phyloP scores from a whole-genome alignment of 2,797 vertebrate genomes.

The Acipenser oxyrinchus region DNA sequence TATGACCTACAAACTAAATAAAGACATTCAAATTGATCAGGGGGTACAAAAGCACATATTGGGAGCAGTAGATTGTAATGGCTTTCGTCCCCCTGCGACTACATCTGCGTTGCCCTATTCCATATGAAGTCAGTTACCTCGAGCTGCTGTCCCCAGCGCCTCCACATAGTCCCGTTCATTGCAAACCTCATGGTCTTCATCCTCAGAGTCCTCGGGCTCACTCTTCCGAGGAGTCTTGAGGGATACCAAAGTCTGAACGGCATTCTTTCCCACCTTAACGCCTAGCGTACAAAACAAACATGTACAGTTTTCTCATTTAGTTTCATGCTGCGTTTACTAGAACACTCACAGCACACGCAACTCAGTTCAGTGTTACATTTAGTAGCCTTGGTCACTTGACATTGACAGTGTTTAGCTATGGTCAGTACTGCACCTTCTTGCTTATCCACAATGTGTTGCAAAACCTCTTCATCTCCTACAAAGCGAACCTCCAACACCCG shows the following conservation, averaged over 20 bases:
- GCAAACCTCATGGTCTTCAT: slow-evolving; percentile 49
- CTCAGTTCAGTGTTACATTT: too few species aligned
- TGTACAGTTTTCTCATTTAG: too few species aligned
- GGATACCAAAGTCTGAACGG: slow-evolving; percentile 54
- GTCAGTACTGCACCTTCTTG: slow-evolving; percentile 52
- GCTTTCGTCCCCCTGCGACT: too few species aligned
- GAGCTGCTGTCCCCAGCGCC: slow-evolving; percentile 57
- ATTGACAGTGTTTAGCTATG: too few species aligned
- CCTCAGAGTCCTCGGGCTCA: slow-evolving; percentile 32
- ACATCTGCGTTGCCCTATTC: too few species aligned
- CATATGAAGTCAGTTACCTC: slow-evolving; percentile 50
- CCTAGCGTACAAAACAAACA: slow-evolving; percentile 38
- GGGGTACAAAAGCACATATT: too few species aligned
- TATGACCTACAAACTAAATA: too few species aligned
- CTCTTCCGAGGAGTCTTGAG: slow-evolving; percentile 58
- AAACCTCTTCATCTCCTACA: slow-evolving; percentile 77
- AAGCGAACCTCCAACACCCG: slow-evolving; percentile 68
- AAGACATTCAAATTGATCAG: too few species aligned
- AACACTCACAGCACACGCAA: too few species aligned
- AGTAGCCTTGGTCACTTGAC: too few species aligned
- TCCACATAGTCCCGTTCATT: slow-evolving; percentile 75
- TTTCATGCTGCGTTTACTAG: too few species aligned
- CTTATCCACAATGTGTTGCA: slow-evolving; percentile 82
- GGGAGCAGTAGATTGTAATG: too few species aligned
- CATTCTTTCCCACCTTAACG: slow-evolving; percentile 41